phyloP scores from a whole-genome alignment of 2,113 vertebrate genomes.

The Crotalus horridus region DNA sequence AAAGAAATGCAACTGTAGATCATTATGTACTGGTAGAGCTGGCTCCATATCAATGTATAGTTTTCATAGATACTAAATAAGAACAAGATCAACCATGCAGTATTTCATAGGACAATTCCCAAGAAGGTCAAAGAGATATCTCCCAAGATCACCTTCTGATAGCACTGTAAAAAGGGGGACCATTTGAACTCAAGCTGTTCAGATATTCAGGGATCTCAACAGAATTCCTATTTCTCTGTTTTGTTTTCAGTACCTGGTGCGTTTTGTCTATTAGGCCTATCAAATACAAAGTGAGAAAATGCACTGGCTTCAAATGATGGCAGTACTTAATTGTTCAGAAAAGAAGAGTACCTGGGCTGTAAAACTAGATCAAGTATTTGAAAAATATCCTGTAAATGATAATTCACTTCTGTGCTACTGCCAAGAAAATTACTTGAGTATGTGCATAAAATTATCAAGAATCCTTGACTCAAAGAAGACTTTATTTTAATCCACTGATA shows the following conservation, averaged over 20 bases:
- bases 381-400: not conserved
- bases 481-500: not conserved
- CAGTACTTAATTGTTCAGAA: not conserved
- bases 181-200: not conserved
- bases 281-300: not conserved
- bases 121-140: not conserved
- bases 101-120: not conserved
- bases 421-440: not conserved
- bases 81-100: not conserved
- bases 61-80: not conserved
- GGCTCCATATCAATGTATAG: not conserved
- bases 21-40: not conserved
- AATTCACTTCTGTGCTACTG: not conserved
- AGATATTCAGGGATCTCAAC: not conserved
- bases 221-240: not conserved
- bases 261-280: not conserved
- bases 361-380: not conserved
- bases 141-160: not conserved
- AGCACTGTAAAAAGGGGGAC: not conserved
- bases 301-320: not conserved
- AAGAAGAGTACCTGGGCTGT: not conserved
- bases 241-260: not conserved
- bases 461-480: not conserved
- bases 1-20: not conserved
- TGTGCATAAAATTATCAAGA: not conserved